Percentiles rank a stretch among this genome's conserved stretches.
Evolutionary conservation across 2,113 vertebrate genomes (phyloP).

Genomic region (Oxyura jamaicensis): DNA sequence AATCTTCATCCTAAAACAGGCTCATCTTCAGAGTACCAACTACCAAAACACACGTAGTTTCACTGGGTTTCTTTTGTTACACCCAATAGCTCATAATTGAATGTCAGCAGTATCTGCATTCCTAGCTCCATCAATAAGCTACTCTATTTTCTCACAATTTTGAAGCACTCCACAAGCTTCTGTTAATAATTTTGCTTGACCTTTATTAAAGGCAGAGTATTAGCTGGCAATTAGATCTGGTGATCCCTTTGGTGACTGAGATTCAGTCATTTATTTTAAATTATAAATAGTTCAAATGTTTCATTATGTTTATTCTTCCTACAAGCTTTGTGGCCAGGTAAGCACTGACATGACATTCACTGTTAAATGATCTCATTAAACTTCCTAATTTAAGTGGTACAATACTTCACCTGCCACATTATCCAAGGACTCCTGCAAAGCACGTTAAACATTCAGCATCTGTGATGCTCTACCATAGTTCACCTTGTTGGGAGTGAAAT

Average conservation of each 20-base stretch:
- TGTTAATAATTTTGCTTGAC: conserved; percentile 55
- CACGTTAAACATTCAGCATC: conserved; percentile 65
- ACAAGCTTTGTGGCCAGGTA: conserved; percentile 50
- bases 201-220: conserved; percentile 61
- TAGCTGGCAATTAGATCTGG: conserved; percentile 44
- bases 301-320: conserved; percentile 42
- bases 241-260: conserved; percentile 34
- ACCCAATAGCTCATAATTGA: background rate
- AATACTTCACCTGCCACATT: conserved; percentile 62
- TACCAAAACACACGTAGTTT: background rate
- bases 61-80: background rate
- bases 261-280: conserved; percentile 32
- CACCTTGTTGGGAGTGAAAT: conserved; percentile 31
- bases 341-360: conserved; percentile 54
- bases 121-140: background rate
- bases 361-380: conserved; percentile 66
- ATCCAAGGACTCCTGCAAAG: conserved; percentile 52
- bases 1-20: background rate
- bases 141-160: conserved; percentile 14
- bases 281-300: conserved; percentile 45
- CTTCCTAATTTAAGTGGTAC: conserved; percentile 52
- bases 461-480: conserved; percentile 21
- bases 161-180: conserved; percentile 15
- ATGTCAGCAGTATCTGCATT: background rate
- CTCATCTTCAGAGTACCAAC: background rate